Base-by-base conservation (phyloP, 2,797 vertebrate species). In the Thripadectes ignobilis region DNA sequence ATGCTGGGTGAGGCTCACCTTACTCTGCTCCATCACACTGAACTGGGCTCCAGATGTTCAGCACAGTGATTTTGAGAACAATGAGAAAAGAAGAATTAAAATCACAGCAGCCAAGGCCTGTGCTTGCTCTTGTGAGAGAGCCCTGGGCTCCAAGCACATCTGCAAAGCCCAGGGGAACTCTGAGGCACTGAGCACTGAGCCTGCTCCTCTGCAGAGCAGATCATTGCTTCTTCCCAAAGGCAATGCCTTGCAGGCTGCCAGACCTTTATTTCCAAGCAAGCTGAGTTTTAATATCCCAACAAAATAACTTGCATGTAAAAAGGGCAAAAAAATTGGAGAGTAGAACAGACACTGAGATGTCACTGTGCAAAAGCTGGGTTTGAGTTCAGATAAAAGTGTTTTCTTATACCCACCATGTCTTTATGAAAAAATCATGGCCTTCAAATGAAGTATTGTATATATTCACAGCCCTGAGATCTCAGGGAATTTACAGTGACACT, bases 371-470 rank as follows among this genome's bases (percentile, higher is more conserved):
- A 92, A 95, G 36, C 49, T 29, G 46, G 46, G 66, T 92, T 65
- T 91, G 89, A 91, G 89, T 96, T 62, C 85, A 86, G 69, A 89
- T 45, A 59, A 55, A 93, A 88, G 75, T 68, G 75, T 68, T 85
- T 83, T 39, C 78, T 77, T 58, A 51, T 12, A 65, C 36, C 32
- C 81, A 68, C 66, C 41, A 38, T 17, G 69, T 80, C 82, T 78
- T 75, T 36, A 88, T 69, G 68, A 87, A 88, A 83, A 62, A 81
- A 62, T 26, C 41, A 58, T 11, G 4, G 3, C 73, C 46, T 86
- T 88, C 67, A 85, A 61, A 91, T 65, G 58, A 93, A 80, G 77
- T 3, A 68, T 12, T 92, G 80, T 68, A 66, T 54, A 17, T 55
- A 89, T 88, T 95, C 79, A 73, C 23, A 90, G 63, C 63, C 54